Conservation (phyloP, 2,888 invertebrate genomes). For the Pachycephus smyrnensis region DNA sequence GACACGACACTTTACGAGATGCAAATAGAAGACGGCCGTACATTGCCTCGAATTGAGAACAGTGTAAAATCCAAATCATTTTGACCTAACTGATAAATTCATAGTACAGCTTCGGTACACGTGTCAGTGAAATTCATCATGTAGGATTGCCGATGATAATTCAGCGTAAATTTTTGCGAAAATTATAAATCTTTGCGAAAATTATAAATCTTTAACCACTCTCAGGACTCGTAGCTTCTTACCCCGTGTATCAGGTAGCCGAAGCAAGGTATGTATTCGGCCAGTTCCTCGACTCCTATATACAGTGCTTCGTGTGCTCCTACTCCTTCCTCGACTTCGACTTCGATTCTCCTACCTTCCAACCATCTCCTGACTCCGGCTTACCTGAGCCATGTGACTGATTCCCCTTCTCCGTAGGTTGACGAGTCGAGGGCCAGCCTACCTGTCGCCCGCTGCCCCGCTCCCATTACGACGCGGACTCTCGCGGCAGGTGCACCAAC, state of each 20-base stretch:
- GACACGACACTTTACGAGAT: neutral
- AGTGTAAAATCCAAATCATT: neutral
- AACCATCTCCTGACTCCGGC: conserved; percentile 33
- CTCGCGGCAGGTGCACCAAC: conserved; percentile 67
- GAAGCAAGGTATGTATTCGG: neutral
- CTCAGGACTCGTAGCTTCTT: neutral
- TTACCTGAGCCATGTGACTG: conserved; percentile 64
- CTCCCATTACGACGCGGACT: conserved; percentile 67
- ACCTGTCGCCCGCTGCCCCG: conserved; percentile 66
- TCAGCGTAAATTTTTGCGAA: neutral
- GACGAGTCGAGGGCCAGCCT: conserved; percentile 64
- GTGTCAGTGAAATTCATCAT: neutral
- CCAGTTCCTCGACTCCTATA: neutral
- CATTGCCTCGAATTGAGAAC: neutral
- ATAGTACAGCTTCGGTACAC: neutral
- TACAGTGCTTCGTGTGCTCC: neutral
- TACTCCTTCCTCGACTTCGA: conserved; percentile 15
- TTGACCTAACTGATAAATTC: neutral
- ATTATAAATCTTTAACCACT: neutral
- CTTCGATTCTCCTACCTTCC: conserved; percentile 18
- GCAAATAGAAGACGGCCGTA: neutral
- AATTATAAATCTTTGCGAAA: neutral
- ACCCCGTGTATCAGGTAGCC: neutral
- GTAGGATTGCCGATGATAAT: neutral
- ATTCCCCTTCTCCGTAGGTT: conserved; percentile 63